A percentile compares a stretch with the other conserved stretches of the same genome.
phyloP scores from a whole-genome alignment of 2,797 vertebrate species.

The Lagodon rhomboides region DNA sequence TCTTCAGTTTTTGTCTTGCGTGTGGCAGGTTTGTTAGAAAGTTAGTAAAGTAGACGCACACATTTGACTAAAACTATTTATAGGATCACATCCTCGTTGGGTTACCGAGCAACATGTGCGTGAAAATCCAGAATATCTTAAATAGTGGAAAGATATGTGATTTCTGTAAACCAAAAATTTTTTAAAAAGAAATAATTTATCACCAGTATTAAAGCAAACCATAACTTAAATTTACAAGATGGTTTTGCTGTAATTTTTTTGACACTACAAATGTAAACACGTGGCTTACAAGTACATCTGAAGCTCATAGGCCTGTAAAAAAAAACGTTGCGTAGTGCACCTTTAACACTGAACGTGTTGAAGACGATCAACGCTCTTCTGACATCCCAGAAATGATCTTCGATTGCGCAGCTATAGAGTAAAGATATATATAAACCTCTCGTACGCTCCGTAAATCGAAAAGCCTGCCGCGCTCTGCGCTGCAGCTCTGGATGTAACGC shows the following conservation, averaged over 20 bases:
- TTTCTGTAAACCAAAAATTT: not conserved
- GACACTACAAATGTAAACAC: too few species aligned
- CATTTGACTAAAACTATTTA: not conserved
- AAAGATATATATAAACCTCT: not conserved
- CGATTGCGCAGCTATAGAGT: not conserved
- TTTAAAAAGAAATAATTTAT: not conserved
- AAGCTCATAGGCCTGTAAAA: too few species aligned
- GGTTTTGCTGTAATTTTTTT: too few species aligned
- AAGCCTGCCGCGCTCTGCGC: not conserved
- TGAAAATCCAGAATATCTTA: not conserved
- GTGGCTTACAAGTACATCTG: too few species aligned
- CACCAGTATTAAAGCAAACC: not conserved
- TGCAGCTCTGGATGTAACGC: not conserved
- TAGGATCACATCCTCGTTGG: not conserved
- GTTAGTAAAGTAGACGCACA: not conserved
- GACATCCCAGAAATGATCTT: not conserved
- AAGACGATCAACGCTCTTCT: not conserved
- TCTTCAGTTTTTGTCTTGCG: slow-evolving; percentile 8
- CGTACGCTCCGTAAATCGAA: not conserved
- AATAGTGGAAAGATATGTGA: not conserved
- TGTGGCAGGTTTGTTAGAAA: not conserved
- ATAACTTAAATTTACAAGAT: too few species aligned
- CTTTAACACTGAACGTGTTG: not conserved
- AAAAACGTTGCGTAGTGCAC: too few species aligned
- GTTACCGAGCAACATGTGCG: not conserved